These are phyloP conservation scores for Spisula subtruncata DNA, from an alignment of 2,888 invertebrate species.

Conservation along the genomic window DNA sequence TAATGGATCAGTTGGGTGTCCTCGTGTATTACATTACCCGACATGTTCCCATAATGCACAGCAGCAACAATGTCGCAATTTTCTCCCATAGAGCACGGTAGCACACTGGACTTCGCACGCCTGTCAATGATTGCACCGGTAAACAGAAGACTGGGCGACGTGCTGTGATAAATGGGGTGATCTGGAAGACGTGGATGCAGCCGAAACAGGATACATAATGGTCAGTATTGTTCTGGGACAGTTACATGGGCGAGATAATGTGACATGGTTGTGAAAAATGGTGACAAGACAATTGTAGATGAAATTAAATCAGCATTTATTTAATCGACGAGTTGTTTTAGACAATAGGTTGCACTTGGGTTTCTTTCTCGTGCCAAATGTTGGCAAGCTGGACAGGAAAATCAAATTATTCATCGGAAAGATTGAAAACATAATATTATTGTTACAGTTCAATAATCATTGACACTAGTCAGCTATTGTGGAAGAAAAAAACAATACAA, in stretches of 20 bases:
- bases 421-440: constrained; percentile 48
- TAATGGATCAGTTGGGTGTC: constrained; percentile 50
- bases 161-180: constrained; percentile 67
- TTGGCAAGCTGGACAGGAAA: constrained; percentile 39
- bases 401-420: constrained; percentile 26
- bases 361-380: constrained; percentile 45
- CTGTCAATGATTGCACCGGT: constrained; percentile 46
- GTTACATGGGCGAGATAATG: constrained; percentile 64
- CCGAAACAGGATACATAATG: constrained; percentile 54
- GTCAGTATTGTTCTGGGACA: constrained; percentile 59
- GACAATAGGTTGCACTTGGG: constrained; percentile 38
- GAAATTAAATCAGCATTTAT: constrained; percentile 48
- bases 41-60: constrained; percentile 68
- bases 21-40: constrained; percentile 59
- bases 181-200: constrained; percentile 29
- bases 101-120: constrained; percentile 42
- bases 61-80: constrained; percentile 62
- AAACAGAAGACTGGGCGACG: constrained; percentile 56
- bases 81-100: constrained; percentile 52
- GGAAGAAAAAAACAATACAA: constrained; percentile 11
- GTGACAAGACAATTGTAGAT: constrained; percentile 54
- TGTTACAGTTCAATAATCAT: constrained; percentile 37
- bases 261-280: constrained; percentile 50
- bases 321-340: constrained; percentile 34
- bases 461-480: constrained; percentile 20